Percentiles rank a stretch among this genome's conserved stretches.
Evolutionary conservation across 2,113 vertebrate genomes (phyloP).

Genomic region (Catharus fuscescens): DNA sequence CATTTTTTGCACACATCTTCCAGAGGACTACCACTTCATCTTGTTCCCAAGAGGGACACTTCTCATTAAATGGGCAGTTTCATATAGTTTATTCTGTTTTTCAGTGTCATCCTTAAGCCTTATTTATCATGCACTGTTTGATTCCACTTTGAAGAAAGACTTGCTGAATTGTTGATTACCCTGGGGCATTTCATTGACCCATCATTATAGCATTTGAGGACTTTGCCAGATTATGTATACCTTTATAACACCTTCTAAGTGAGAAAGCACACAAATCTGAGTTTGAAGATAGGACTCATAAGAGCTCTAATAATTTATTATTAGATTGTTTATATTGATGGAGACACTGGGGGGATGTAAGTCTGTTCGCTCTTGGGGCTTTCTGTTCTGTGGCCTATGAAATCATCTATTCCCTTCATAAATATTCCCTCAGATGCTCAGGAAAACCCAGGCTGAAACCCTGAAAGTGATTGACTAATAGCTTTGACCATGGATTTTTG

Average conservation of each 20-base stretch:
- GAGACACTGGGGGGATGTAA: not conserved
- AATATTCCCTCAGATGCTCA: not conserved
- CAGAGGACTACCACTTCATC: not conserved
- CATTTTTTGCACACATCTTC: not conserved
- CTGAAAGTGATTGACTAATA: too few species aligned
- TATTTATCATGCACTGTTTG: not conserved
- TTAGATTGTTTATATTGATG: not conserved
- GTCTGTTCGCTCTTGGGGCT: rapidly evolving
- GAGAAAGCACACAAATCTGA: not conserved
- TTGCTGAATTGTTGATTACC: not conserved
- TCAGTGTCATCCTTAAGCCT: not conserved
- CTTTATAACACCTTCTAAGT: not conserved
- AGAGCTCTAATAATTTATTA: not conserved
- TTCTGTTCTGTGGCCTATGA: not conserved
- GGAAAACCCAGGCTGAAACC: not conserved
- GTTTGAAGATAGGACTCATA: not conserved
- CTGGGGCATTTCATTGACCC: not conserved
- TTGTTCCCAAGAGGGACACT: not conserved
- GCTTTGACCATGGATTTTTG: not conserved
- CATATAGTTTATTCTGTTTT: not conserved
- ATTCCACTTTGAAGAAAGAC: not conserved
- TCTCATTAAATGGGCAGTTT: not conserved
- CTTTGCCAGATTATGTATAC: not conserved
- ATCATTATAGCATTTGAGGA: not conserved
- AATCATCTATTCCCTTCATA: not conserved